Base-by-base conservation (phyloP, 2,113 vertebrate genomes). In the Zingel zingel region DNA sequence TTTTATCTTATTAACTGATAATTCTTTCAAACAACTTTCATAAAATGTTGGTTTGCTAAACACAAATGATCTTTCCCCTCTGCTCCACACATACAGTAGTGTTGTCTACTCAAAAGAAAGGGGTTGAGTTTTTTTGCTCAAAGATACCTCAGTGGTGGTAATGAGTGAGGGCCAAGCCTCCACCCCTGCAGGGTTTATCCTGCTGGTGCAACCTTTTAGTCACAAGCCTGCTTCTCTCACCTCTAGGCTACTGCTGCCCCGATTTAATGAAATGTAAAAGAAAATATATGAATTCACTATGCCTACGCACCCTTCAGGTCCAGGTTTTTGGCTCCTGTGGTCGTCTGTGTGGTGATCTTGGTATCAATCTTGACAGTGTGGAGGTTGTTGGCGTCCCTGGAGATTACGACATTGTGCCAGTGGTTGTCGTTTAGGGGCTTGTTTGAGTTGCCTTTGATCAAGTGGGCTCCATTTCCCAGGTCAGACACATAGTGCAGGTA, bases 371-470 rank as follows among this genome's bases (percentile, higher is more conserved):
- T 99, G 77, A 99, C 97, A 2, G 96, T 99, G 91, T 99, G 98
- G 16, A 99, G 96, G 84, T 99, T 99, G 95, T 96, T 99, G 83
- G 97, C 97, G 91, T 99, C 98, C 88, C 98, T 95, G 45, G 98
- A 99, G 91, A 99, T 98, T 93, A 99, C 97, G 67, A 99, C 98
- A 8, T 98, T 99, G 88, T 99, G 98, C 98, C 98, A 99, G 84
- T 99, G 97, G 94, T 99, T 99, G 95, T 99, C 98, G 18, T 98
- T 99, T 77, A 99, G 95, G 45, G 97, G 97, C 87, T 98, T 99
- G 88, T 98, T 99, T 62, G 98, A 99, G 93, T 98, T 99, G 79
- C 98, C 98, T 94, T 99, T 99, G 92, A 99, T 99, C 83, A 99
- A 95, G 88, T 98, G 97, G 65, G 98, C 97, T 91, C 98, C 98